phyloP scores from a whole-genome alignment of 2,113 vertebrate species.

The Ophthalmotilapia sp. region DNA sequence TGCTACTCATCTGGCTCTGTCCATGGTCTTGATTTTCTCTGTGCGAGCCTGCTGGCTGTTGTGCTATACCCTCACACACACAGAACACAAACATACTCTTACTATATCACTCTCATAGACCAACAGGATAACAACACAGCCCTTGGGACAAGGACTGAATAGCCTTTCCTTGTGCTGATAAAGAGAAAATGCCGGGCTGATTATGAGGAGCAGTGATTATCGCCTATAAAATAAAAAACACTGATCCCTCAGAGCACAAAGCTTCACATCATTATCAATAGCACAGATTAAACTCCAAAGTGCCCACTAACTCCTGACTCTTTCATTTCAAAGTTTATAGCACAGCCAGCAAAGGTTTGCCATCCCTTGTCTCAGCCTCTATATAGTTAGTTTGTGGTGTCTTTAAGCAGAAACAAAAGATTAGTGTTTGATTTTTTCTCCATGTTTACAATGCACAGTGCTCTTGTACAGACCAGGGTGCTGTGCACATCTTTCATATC shows the following conservation, averaged over 20 bases:
- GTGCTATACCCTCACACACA: not conserved
- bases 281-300: slow-evolving; percentile 54
- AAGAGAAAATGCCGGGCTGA: slow-evolving; percentile 40
- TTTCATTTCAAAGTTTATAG: slow-evolving; percentile 34
- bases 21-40: slow-evolving; percentile 1
- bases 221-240: slow-evolving; percentile 9
- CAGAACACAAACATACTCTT: not conserved
- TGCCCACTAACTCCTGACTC: not conserved
- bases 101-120: not conserved
- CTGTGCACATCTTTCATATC: not conserved
- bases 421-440: not conserved
- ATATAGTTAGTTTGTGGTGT: not conserved
- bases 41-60: not conserved
- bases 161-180: slow-evolving; percentile 36
- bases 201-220: slow-evolving; percentile 56
- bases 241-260: not conserved
- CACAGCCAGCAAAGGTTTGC: not conserved
- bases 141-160: slow-evolving; percentile 12
- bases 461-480: not conserved
- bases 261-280: slow-evolving; percentile 48
- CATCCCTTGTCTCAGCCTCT: not conserved
- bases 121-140: slow-evolving; percentile 20
- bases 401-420: not conserved
- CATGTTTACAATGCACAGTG: slow-evolving; percentile 14
- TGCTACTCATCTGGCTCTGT: not conserved